Conservation (phyloP, 1,140 invertebrate species). For the Trachymyrmex cornetzi region DNA sequence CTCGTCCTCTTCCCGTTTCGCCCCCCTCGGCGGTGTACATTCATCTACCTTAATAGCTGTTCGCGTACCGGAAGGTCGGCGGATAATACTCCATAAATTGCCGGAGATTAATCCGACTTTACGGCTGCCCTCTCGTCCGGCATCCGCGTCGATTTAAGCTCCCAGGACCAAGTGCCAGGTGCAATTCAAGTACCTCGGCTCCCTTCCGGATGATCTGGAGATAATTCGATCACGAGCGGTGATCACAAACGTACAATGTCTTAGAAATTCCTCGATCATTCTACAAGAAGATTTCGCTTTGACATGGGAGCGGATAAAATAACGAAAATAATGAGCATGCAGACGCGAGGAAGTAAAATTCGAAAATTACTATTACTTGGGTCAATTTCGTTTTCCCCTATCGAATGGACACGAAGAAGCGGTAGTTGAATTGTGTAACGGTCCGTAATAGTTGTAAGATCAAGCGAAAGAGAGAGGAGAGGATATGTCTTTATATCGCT, state of each 20-base stretch:
- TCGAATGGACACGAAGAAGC: not conserved
- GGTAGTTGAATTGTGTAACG: not conserved
- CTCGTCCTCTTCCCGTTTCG: slow-evolving; percentile 18
- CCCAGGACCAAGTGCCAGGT: slow-evolving; percentile 54
- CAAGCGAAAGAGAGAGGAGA: not conserved
- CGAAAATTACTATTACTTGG: not conserved
- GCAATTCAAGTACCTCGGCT: slow-evolving; percentile 3
- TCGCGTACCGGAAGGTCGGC: slow-evolving; percentile 67
- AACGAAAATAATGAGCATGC: not conserved
- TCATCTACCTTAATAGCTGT: slow-evolving; percentile 59
- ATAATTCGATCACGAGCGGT: slow-evolving; percentile 2
- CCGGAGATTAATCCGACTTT: slow-evolving; percentile 67
- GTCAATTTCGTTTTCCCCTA: not conserved
- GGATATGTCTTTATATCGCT: not conserved
- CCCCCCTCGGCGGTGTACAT: slow-evolving; percentile 26
- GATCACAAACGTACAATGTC: not conserved
- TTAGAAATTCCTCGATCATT: not conserved
- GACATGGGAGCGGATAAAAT: not conserved
- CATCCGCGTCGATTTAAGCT: slow-evolving; percentile 20
- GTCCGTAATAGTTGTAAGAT: not conserved
- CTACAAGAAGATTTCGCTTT: not conserved
- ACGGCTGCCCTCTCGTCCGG: slow-evolving; percentile 23
- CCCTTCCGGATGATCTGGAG: slow-evolving; percentile 4
- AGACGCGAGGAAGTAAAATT: not conserved
- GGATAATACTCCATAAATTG: slow-evolving; percentile 68